Evolutionary conservation across 2,888 invertebrate species (phyloP), one percentile per base, ranked within the genome.

Genomic region (Parnassius glacialis): DNA sequence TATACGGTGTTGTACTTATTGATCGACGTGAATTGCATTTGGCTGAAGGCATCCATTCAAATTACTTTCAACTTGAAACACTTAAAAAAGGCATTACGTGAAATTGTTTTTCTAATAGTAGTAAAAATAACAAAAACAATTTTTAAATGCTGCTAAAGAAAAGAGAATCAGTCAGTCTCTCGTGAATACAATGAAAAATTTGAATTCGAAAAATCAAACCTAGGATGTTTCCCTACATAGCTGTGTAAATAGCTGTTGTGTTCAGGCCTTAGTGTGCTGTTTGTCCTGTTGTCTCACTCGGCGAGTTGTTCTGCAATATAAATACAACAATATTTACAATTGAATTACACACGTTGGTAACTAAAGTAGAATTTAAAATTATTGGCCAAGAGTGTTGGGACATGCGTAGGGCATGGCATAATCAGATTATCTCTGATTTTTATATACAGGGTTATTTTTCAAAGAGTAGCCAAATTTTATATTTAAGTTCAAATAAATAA

Each of bases 131-230:
- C 80, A 83, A 82, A 25, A 85, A 83, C 80, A 83, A 78, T 81
- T 84, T 83, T 83, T 87, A 88, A 88, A 89, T 86, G 87, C 89
- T 84, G 86, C 87, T 87, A 87, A 83, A 83, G 78, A 83, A 84
- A 84, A 76, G 72, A 81, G 83, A 82, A 81, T 85, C 85, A 87
- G 81, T 90, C 89, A 87, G 89, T 87, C 90, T 90, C 90, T 85
- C 85, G 72, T 81, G 83, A 85, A 83, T 85, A 87, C 81, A 84
- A 71, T 69, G 68, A 72, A 66, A 65, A 65, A 63, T 66, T 67
- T 68, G 64, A 71, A 72, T 68, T 70, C 68, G 65, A 64, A 73
- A n/a, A 81, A 80, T 80, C 80, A 83, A 85, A 86, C 80, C 81
- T 76, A 82, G 78, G 79, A 80, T 81, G 80, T 81, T 78, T 73